phyloP scores from a whole-genome alignment of 2,113 vertebrate genomes.

The Anthoscopus minutus region DNA sequence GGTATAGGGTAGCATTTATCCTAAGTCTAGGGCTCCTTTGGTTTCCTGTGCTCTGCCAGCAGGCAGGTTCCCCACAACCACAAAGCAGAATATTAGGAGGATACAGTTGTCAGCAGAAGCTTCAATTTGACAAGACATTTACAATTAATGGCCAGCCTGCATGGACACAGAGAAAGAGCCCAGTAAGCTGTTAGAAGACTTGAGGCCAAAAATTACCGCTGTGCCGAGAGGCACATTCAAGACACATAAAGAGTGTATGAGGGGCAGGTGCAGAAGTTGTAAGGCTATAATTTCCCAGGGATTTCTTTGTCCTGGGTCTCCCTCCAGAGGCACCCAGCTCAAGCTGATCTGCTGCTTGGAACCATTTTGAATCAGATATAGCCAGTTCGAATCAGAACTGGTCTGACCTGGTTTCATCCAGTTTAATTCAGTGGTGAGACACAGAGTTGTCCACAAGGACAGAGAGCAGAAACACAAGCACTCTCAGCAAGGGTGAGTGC shows the following conservation, averaged over 20 bases:
- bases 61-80: not conserved
- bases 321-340: not conserved
- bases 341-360: not conserved
- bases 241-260: fast-evolving
- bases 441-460: no score
- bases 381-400: not conserved
- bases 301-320: not conserved
- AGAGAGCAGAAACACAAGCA: not conserved
- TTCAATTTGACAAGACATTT: not conserved
- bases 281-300: not conserved
- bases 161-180: not conserved
- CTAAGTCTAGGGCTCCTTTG: not conserved
- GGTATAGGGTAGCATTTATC: not conserved
- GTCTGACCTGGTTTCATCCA: fast-evolving
- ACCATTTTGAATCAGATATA: fast-evolving
- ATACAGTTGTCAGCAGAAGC: not conserved
- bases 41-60: fast-evolving
- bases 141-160: not conserved
- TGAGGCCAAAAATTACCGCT: not conserved
- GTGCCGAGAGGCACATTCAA: not conserved
- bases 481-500: fast-evolving
- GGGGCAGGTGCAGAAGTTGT: not conserved
- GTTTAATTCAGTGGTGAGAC: not conserved
- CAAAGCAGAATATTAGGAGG: not conserved
- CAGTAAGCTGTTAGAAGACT: not conserved